A percentile compares a stretch with the other conserved stretches of the same genome.
Conservation (phyloP, 2,797 vertebrate species). For the Sebastes baramenuke region DNA sequence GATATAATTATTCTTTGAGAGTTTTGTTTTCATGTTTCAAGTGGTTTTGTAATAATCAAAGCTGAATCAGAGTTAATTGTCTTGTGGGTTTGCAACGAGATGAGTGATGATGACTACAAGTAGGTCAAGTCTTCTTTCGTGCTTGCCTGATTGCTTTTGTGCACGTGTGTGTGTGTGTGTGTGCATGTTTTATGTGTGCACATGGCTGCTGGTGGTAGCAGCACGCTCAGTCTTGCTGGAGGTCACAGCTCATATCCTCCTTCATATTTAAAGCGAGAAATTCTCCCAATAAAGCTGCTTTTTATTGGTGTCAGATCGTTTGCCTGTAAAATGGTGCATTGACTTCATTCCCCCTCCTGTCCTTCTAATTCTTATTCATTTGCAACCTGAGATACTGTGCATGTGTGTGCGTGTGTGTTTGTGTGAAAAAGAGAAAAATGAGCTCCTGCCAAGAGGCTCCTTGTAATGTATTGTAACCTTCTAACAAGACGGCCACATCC, state of each 20-base stretch:
- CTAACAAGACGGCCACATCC: conserved; percentile 53
- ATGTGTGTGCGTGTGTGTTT: neutral
- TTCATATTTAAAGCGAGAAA: conserved; percentile 67
- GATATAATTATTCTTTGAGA: conserved; percentile 22
- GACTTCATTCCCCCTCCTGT: conserved; percentile 53
- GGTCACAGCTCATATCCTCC: conserved; percentile 68
- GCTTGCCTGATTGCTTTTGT: conserved; percentile 38
- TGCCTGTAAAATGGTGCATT: conserved; percentile 71
- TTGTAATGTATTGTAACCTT: conserved; percentile 53
- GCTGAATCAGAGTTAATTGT: conserved; percentile 47
- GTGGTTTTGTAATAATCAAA: conserved; percentile 47
- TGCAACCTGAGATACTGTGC: conserved; percentile 33
- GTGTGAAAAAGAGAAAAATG: conserved; percentile 34
- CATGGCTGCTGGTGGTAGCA: neutral
- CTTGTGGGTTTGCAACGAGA: neutral
- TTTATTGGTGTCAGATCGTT: conserved; percentile 73
- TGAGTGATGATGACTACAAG: conserved; percentile 39
- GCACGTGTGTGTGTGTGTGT: conserved; percentile 11
- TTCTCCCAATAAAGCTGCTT: conserved; percentile 63
- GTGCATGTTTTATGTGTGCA: neutral
- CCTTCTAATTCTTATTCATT: conserved; percentile 59
- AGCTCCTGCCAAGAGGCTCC: conserved; percentile 37
- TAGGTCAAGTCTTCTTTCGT: conserved; percentile 21
- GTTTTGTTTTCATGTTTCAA: conserved; percentile 37
- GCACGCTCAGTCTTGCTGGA: conserved; percentile 19